phyloP scores from a whole-genome alignment of 2,113 vertebrate genomes.

The Atractosteus spatula region DNA sequence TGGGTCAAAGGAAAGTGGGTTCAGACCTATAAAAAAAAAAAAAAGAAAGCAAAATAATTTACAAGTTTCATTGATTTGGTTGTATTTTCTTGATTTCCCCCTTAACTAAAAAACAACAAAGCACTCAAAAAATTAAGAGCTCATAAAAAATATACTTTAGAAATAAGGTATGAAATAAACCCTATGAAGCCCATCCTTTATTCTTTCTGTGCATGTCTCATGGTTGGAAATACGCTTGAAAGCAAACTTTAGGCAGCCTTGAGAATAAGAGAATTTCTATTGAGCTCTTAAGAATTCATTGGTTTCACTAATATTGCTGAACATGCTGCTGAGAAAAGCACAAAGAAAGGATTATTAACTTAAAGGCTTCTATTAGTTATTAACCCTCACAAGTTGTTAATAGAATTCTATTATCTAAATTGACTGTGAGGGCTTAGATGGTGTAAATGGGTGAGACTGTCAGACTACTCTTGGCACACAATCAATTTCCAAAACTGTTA shows the following conservation, averaged over 20 bases:
- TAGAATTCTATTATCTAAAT: conserved; percentile 32
- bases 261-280: neutral
- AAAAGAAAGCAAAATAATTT: conserved; percentile 23
- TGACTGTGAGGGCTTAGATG: conserved; percentile 17
- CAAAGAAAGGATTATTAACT: conserved; percentile 26
- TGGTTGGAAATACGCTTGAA: neutral
- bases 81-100: conserved; percentile 14
- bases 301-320: conserved; percentile 23
- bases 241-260: neutral
- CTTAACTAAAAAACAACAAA: neutral
- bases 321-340: conserved; percentile 17
- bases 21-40: conserved; percentile 71
- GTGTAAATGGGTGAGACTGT: conserved; percentile 9
- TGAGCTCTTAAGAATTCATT: conserved; percentile 12
- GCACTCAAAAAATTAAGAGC: neutral
- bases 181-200: too few species aligned
- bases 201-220: neutral
- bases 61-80: too few species aligned
- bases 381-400: conserved; percentile 27
- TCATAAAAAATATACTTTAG: neutral
- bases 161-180: too few species aligned
- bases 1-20: conserved; percentile 79
- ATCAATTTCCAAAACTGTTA: conserved; percentile 30
- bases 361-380: conserved; percentile 21
- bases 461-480: conserved; percentile 6